Evolutionary conservation across 2,888 invertebrate species (phyloP).

Genomic region (Athrips mouffetella): DNA sequence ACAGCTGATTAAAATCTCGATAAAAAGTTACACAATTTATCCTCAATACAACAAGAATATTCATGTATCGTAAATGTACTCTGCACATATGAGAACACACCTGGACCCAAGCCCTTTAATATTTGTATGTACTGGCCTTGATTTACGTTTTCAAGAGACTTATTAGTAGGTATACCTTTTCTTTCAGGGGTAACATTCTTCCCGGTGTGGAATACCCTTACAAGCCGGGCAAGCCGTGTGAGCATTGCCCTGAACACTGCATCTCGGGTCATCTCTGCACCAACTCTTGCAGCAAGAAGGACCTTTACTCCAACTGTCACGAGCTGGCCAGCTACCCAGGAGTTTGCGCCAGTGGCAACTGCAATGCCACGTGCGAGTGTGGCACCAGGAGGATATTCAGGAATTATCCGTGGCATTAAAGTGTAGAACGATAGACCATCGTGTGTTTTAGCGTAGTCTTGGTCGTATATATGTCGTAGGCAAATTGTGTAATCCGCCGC

Average conservation of each 20-base stretch:
- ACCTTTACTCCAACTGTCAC: slow-evolving; percentile 85
- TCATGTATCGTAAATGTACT: too few species aligned
- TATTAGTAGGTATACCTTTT: slow-evolving; percentile 1
- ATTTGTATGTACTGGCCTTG: too few species aligned
- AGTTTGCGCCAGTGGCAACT: slow-evolving; percentile 73
- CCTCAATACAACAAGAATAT: too few species aligned
- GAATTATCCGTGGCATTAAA: slow-evolving; percentile 37
- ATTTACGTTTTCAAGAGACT: not conserved
- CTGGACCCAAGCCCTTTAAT: too few species aligned
- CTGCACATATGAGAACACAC: too few species aligned
- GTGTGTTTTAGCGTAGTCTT: not conserved
- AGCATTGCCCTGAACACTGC: slow-evolving; percentile 81
- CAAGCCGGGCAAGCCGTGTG: slow-evolving; percentile 81
- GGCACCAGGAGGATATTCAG: slow-evolving; percentile 66
- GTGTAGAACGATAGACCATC: not conserved
- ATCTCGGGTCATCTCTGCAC: slow-evolving; percentile 82
- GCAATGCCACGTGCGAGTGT: slow-evolving; percentile 87
- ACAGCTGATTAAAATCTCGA: too few species aligned
- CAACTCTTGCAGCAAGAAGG: slow-evolving; percentile 83
- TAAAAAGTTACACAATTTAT: too few species aligned
- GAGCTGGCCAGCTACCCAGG: slow-evolving; percentile 71
- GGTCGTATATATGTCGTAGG: too few species aligned
- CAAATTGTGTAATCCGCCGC: too few species aligned
- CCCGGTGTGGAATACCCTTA: slow-evolving; percentile 82
- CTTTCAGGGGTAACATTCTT: slow-evolving; percentile 83